Conservation (phyloP, 2,113 vertebrate genomes). For the Melanotaenia duboulayi region DNA sequence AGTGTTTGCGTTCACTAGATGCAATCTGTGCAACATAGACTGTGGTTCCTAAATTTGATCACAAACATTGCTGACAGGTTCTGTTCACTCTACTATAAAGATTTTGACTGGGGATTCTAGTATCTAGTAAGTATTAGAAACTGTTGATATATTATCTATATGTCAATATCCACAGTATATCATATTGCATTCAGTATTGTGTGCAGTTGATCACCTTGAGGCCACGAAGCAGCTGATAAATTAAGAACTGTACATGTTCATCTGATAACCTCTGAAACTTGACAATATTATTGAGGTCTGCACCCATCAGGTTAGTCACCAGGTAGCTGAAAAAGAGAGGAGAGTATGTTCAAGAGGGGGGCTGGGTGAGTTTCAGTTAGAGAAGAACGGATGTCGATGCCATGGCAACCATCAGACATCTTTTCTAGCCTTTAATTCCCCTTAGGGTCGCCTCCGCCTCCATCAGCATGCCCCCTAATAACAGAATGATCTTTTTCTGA, state of each 20-base stretch:
- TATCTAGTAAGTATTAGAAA: too few relatives aligned
- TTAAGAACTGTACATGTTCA: slow-evolving; percentile 97
- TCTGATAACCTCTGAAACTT: slow-evolving; percentile 97
- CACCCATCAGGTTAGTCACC: slow-evolving; percentile 97
- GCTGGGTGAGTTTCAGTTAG: background rate
- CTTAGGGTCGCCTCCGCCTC: background rate
- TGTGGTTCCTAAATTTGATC: too few relatives aligned
- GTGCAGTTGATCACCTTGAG: slow-evolving; percentile 87
- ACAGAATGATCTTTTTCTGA: slow-evolving; percentile 3
- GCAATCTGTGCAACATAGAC: too few relatives aligned
- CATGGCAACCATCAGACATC: slow-evolving; percentile 58
- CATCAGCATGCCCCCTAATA: slow-evolving; percentile 8
- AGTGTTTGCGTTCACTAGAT: background rate
- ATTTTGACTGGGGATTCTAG: too few relatives aligned
- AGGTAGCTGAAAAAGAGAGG: slow-evolving; percentile 86
- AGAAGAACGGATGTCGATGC: slow-evolving; percentile 33
- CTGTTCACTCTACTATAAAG: too few relatives aligned
- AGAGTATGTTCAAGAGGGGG: background rate
- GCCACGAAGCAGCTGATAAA: slow-evolving; percentile 95
- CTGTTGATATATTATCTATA: too few relatives aligned
- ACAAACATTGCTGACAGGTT: too few relatives aligned
- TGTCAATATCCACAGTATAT: too few relatives aligned
- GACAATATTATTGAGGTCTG: slow-evolving; percentile 97
- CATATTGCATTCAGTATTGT: too few relatives aligned
- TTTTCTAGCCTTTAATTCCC: slow-evolving; percentile 24